Base-by-base conservation (phyloP, 2,797 vertebrate genomes). In the Acropternis orthonyx region DNA sequence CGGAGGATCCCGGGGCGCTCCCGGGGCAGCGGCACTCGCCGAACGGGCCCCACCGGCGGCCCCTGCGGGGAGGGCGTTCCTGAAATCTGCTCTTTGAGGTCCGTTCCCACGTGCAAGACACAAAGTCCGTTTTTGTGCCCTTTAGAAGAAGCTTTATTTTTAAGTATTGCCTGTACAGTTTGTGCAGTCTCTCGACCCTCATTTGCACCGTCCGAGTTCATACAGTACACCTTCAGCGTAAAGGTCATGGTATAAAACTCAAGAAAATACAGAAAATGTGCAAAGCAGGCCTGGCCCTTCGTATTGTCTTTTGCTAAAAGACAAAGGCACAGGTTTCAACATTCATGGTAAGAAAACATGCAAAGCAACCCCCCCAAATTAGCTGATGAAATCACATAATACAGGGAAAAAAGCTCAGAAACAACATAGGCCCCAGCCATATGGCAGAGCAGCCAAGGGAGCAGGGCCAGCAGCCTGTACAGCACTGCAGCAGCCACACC, bases 361-460 rank as follows among this genome's bases (percentile, higher is more conserved):
- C 66, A 10, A 28, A 22, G 79, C 66, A 28, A 17, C 0, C 7
- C 24, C 24, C 24, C 14, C 27, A 2, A 34, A 15, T 2, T 2
- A 46, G 51, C 37, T 12, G 1, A 1, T 8, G 32, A 36, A 23
- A 37, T 37, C 51, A 21, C 3, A 1, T 5, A 52, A 11, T 16
- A 28, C 7, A 3, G 21, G 1, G 39, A 30, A 24, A 24, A 34
- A 24, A 51, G 55, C 30, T 41, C 6, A 10, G 39, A 24, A 27
- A 5, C 12, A 37, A 8, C 0, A 14, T 0, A 1, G 0, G 1
- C 16, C 21, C 6, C 27, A 37, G 65, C n/a, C n/a, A 18, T 0
- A 15, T 2, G 19, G 12, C n/a, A 16, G 68, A 14, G 11, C 20
- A 37, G 61, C 36, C n/a, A 4, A 5, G 27, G 46, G 9, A 71